Conservation (phyloP, 1,140 invertebrate genomes). For the Ips typographus region DNA sequence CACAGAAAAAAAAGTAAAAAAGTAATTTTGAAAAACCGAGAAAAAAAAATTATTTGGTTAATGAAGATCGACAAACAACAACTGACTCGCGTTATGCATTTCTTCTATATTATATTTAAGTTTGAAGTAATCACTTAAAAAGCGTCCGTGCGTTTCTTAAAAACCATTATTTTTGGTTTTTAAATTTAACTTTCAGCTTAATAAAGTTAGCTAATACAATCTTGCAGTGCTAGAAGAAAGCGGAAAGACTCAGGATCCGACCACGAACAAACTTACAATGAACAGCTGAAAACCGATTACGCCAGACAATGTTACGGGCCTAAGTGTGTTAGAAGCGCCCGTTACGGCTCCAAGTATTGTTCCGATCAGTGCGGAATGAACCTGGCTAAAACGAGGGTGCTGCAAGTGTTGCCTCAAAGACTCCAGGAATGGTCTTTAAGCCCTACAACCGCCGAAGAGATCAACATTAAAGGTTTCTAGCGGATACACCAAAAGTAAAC, state of each 20-base stretch:
- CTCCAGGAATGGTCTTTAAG: conserved; percentile 94
- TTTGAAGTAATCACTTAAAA: too few relatives aligned
- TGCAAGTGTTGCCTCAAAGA: conserved; percentile 84
- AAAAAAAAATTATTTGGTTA: too few relatives aligned
- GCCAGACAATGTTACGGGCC: conserved; percentile 90
- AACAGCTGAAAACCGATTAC: conserved; percentile 48
- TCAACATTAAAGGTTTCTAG: conserved; percentile 66
- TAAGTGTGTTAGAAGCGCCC: conserved; percentile 75
- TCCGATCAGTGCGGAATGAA: conserved; percentile 90
- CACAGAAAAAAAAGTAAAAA: too few relatives aligned
- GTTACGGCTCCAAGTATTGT: conserved; percentile 91
- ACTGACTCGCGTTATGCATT: too few relatives aligned
- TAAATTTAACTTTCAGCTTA: too few relatives aligned
- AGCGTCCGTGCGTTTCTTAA: too few relatives aligned
- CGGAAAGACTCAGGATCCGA: conserved; percentile 49
- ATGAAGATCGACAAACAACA: too few relatives aligned
- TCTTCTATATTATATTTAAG: too few relatives aligned
- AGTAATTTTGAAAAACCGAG: too few relatives aligned
- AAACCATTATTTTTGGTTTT: too few relatives aligned
- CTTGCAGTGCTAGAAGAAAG: conserved; percentile 44
- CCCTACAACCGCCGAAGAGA: conserved; percentile 83
- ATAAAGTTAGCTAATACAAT: too few relatives aligned
- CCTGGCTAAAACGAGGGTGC: conserved; percentile 83
- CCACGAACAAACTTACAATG: conserved; percentile 42
- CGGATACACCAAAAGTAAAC: too few relatives aligned